These are phyloP conservation scores for Oncorhynchus tshawytscha DNA, from an alignment of 2,113 vertebrate species.

Conservation along the genomic window DNA sequence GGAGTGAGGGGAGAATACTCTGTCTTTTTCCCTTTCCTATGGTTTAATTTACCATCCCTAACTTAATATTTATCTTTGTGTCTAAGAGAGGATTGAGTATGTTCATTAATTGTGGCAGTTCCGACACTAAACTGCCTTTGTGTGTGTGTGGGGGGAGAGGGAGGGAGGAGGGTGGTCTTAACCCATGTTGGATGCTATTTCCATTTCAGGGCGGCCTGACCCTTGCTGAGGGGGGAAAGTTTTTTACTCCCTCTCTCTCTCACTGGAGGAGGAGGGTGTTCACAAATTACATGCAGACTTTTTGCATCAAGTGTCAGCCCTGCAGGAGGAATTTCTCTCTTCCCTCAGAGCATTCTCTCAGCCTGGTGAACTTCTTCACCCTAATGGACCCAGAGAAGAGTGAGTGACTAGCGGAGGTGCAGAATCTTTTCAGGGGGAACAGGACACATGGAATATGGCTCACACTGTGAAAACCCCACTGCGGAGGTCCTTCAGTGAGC, in stretches of 20 bases:
- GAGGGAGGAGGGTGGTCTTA: not conserved
- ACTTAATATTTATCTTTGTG: constrained; percentile 35
- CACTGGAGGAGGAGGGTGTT: constrained; percentile 42
- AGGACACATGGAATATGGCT: constrained; percentile 63
- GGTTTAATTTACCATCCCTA: not conserved
- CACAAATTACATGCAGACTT: constrained; percentile 64
- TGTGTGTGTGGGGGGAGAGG: not conserved
- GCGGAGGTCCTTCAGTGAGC: constrained; percentile 80
- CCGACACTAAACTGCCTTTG: no score
- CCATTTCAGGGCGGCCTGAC: constrained; percentile 55
- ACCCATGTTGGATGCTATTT: constrained; percentile 69
- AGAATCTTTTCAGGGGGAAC: constrained; percentile 2
- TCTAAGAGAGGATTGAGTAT: constrained; percentile 35
- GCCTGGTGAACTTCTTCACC: not conserved
- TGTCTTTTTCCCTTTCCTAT: not conserved
- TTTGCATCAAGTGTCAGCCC: constrained; percentile 57
- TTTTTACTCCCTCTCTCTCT: constrained; percentile 14
- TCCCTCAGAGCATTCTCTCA: constrained; percentile 7
- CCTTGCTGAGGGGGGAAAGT: no score
- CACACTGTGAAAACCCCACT: constrained; percentile 50
- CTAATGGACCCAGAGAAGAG: constrained; percentile 14
- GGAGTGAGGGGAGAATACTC: no score
- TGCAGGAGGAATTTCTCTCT: constrained; percentile 20
- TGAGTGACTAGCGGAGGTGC: constrained; percentile 20
- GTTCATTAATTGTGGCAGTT: constrained; percentile 56